Evolutionary conservation across 2,888 invertebrate species (phyloP), one percentile per base, ranked within the genome.

Genomic region (Periphyllus acericola): DNA sequence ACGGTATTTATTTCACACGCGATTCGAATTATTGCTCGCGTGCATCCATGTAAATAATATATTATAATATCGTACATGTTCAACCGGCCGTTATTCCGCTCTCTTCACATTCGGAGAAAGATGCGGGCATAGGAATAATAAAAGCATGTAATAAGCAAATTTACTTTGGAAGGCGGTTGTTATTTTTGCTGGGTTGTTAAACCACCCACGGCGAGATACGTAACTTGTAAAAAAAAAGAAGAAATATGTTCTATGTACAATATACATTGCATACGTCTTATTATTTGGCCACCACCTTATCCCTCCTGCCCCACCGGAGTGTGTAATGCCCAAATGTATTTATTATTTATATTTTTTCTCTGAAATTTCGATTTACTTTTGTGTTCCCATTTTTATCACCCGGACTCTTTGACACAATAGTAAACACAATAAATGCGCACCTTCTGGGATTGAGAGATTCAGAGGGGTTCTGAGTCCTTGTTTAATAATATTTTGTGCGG

Each of bases 401-500:
- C 72, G 74, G 74, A 75, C 75, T 55, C 74, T 85, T 85, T 68
- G 84, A 78, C 76, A 68, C 76, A 78, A 75, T 78, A 36, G 80
- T 80, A 80, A 80, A 72, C 71, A 80, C 79, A 86, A 80, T 80
- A 86, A 80, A 72, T 66, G 76, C 84, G 32, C 84, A 68, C 84
- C 84, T 78, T 60, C 80, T 60, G 87, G 86, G 87, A 87, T 87
- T 87, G 87, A 87, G 81, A 87, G 87, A 81, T 87, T 74, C 87
- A 5, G 72, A 71, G 80, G 36, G 40, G 29, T 36, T 72, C 34
- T 74, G 25, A n/a, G 60, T 84, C 40, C 80, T 60, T 87, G 87
- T 87, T 87, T 87, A 66, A 87, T 87, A 87, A 87, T 87, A 87
- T 87, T 87, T 87, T 87, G 87, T 80, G 87, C 80, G 79, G 78